Evolutionary conservation across 2,888 invertebrate genomes (phyloP), one percentile per base, ranked within the genome.

Genomic region (Steinernema hermaphroditum): DNA sequence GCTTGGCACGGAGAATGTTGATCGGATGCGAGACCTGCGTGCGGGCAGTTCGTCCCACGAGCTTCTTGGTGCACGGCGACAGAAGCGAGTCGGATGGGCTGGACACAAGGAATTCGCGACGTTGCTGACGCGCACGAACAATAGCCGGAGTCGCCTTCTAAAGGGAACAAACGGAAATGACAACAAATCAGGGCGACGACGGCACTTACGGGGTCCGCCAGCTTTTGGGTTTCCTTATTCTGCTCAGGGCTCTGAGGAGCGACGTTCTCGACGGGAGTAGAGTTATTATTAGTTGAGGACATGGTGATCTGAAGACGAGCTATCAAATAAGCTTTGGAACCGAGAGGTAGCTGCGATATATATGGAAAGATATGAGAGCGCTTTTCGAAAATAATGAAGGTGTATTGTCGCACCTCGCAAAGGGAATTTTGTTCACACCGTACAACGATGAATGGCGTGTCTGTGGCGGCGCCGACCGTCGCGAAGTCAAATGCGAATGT

Each of bases 1-100:
- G 62, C 62, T 62, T 62, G 32, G 62, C 62, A 34, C 62, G 62
- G 2, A 62, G 62, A 34, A 62, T 62, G 62, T 62, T 62, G 32
- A 62, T 62, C 9, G 62, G 62, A 14, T 62, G 62, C 2, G 62
- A 62, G 29, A 16, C 29, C n/a, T 62, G 62, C 1, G 62, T 32
- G 16, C 62, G 62, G 8, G 62, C 4, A 16, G 62, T 62, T 1
- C 62, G 62, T 1, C 62, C 62, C 1, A 62, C 62, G 62, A 62
- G 62, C 29, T 62, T 62, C 62, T 62, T 62, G 12, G 62, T 62
- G n/a, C 62, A 62, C 2, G 62, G 62, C 12, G 62, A 62, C 62
- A 62, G 29, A 32, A 62, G 29, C 16, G 62, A 62, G n/a, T 62
- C 62, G 62, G 32, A 32, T 2, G 62, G 62, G 6, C 32, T 32